Percentiles rank a stretch among this genome's conserved stretches.
These are phyloP conservation scores for Herpetotheres cachinnans DNA, from an alignment of 2,113 vertebrate species.

Conservation along the genomic window DNA sequence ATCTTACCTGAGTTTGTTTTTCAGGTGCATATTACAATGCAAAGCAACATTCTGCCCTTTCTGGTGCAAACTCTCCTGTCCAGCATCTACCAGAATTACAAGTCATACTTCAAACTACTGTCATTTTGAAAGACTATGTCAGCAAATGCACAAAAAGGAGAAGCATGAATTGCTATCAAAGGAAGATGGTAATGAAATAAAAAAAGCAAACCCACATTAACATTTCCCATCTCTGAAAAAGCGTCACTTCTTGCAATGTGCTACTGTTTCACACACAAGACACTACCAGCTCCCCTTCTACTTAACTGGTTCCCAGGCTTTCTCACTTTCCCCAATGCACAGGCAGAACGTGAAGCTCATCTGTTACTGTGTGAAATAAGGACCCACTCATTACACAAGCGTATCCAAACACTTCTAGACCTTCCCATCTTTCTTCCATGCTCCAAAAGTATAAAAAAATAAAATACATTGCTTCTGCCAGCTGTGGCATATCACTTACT, in stretches of 20 bases:
- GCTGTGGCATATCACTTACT: neutral
- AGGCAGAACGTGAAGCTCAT: neutral
- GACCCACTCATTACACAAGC: neutral
- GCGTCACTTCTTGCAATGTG: neutral
- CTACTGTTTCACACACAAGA: neutral
- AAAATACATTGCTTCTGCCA: neutral
- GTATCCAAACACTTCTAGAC: neutral
- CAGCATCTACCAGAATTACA: neutral
- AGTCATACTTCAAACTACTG: neutral
- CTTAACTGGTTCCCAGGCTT: neutral
- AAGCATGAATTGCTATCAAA: neutral
- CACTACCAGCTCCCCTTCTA: neutral
- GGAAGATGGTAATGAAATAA: neutral
- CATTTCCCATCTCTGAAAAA: neutral
- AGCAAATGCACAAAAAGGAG: neutral
- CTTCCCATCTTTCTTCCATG: neutral
- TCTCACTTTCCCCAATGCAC: neutral
- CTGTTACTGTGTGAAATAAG: neutral
- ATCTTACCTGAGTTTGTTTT: neutral
- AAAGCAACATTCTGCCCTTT: neutral
- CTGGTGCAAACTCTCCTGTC: neutral
- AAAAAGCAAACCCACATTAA: neutral
- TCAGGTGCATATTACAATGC: neutral
- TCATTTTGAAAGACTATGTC: neutral
- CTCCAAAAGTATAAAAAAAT: neutral